Evolutionary conservation across 2,797 vertebrate species (phyloP).

Genomic region (Lepus townsendii): DNA sequence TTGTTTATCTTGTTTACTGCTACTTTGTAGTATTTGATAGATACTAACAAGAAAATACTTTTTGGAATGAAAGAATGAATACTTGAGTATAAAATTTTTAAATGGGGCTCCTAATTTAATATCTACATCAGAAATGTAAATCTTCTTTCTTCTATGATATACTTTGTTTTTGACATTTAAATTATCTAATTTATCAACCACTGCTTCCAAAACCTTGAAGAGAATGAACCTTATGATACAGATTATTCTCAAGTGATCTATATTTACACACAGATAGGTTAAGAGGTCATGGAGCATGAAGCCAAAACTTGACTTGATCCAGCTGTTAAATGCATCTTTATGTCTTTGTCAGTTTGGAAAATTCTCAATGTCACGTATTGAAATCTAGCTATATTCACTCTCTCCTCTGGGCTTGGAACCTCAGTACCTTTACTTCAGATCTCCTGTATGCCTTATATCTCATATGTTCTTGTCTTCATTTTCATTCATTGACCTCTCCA

Average conservation of each 20-base stretch:
- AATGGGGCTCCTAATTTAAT: constrained; percentile 11
- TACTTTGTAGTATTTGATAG: not conserved
- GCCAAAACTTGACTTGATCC: not conserved
- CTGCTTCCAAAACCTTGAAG: not conserved
- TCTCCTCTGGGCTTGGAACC: not conserved
- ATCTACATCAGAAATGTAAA: not conserved
- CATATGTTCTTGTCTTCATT: not conserved
- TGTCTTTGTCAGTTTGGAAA: not conserved
- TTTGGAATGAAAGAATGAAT: constrained; percentile 32
- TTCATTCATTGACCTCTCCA: not conserved
- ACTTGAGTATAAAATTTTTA: not conserved
- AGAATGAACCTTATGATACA: not conserved
- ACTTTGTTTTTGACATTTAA: constrained; percentile 22
- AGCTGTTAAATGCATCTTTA: too few species aligned
- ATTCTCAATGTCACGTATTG: not conserved
- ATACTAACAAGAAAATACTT: not conserved
- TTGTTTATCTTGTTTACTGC: not conserved
- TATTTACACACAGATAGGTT: not conserved
- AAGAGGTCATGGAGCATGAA: not conserved
- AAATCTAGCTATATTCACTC: not conserved
- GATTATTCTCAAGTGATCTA: not conserved
- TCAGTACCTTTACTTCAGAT: not conserved
- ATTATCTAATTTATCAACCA: not conserved
- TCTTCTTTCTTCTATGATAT: constrained; percentile 16
- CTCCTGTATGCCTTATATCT: not conserved